Evolutionary conservation across 2,888 invertebrate species (phyloP).

Genomic region (Timema podura): DNA sequence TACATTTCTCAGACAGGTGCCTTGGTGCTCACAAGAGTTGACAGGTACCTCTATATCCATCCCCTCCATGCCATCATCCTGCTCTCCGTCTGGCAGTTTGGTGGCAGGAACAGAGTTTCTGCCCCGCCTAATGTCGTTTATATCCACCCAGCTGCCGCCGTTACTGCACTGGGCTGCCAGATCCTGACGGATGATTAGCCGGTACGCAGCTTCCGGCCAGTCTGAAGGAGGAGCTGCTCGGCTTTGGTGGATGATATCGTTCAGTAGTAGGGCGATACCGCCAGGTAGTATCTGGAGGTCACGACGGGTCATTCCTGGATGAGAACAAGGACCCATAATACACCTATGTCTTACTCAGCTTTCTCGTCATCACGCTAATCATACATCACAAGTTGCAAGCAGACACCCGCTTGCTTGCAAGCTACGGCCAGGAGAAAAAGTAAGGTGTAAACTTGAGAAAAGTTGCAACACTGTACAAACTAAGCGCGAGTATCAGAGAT

Average conservation of each 20-base stretch:
- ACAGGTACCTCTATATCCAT: conserved; percentile 44
- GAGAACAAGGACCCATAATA: too few relatives aligned
- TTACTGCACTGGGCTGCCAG: conserved; percentile 48
- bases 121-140: conserved; percentile 11
- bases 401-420: neutral
- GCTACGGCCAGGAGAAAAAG: too few relatives aligned
- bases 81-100: conserved; percentile 42
- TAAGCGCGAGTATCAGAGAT: too few relatives aligned
- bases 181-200: conserved; percentile 67
- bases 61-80: conserved; percentile 63
- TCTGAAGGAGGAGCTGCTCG: conserved; percentile 66
- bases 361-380: too few relatives aligned
- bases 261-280: conserved; percentile 63
- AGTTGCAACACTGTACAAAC: too few relatives aligned
- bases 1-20: too few relatives aligned
- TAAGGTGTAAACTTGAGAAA: too few relatives aligned
- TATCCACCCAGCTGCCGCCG: neutral
- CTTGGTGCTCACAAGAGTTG: too few relatives aligned
- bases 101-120: conserved; percentile 43
- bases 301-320: conserved; percentile 58
- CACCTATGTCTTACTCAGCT: too few relatives aligned
- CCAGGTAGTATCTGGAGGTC: conserved; percentile 68
- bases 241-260: conserved; percentile 65
- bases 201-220: conserved; percentile 68
- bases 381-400: too few relatives aligned